phyloP scores from a whole-genome alignment of 2,113 vertebrate species.

The Laticauda laticaudata region DNA sequence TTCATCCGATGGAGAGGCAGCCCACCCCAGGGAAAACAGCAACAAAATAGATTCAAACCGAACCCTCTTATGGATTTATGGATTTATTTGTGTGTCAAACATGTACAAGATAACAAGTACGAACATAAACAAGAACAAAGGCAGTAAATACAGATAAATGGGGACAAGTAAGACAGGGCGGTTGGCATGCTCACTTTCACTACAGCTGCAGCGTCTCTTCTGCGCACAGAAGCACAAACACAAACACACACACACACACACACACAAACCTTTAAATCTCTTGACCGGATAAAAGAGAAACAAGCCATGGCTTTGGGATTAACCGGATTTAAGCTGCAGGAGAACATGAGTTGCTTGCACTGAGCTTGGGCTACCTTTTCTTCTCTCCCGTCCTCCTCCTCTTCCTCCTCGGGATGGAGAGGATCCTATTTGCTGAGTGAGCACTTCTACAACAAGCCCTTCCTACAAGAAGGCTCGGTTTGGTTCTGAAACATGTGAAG shows the following conservation, averaged over 20 bases:
- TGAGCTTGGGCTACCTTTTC: constrained; percentile 2
- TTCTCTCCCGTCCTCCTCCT: neutral
- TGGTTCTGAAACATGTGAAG: neutral
- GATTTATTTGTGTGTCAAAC: too few species aligned
- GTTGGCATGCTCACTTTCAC: neutral
- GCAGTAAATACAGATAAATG: too few species aligned
- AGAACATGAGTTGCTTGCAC: constrained; percentile 67
- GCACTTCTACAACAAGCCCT: neutral
- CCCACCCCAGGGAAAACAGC: neutral
- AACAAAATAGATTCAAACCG: neutral
- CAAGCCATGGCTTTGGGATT: constrained; percentile 75
- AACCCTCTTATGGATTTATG: neutral
- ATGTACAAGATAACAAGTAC: too few species aligned
- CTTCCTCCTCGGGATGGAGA: too few species aligned
- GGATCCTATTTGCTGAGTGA: neutral
- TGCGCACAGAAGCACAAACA: neutral
- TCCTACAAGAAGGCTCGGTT: neutral
- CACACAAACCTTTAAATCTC: constrained; percentile 72
- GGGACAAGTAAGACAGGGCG: too few species aligned
- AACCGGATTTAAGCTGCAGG: constrained; percentile 83
- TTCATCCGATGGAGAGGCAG: neutral
- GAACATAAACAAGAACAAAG: too few species aligned
- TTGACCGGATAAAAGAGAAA: constrained; percentile 64
- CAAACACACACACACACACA: neutral
- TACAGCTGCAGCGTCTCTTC: neutral